Base-by-base conservation (phyloP, 2,113 vertebrate genomes). In the Apodemus speciosus region DNA sequence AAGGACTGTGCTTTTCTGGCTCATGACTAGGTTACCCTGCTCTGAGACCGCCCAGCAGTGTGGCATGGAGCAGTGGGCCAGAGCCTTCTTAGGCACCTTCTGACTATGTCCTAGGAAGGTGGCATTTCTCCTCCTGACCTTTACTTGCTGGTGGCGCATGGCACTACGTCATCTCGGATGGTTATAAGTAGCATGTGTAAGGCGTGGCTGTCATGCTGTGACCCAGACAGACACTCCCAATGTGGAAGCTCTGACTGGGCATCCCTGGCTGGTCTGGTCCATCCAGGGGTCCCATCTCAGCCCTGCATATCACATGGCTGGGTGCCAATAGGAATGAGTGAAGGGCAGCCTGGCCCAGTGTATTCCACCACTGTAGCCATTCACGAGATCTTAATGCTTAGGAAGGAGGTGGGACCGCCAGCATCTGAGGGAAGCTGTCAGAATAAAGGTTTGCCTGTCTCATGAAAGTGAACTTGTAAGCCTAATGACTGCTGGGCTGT, bases 401-500 rank as follows among this genome's bases (percentile, higher is more conserved):
- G 38, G 88, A 86, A 83, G 92, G 89, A 38, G 83, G 9, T 35
- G 30, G 90, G 88, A 49, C 53, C 84, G 93, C 93, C 32, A 1
- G 62, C 80, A 56, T 58, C 69, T 86, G 92, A 79, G 83, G 89
- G 90, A 64, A 84, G 85, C 89, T 53, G 9, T 94, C 92, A 71
- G 62, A 88, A 30, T 75, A 23, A 90, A 92, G 93, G 90, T 71
- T 77, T 4, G 86, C 77, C 86, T 92, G 91, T 71, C 89, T 91
- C 0, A 0, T 20, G 87, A 79, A 90, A 88, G 92, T 81, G 73
- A 73, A 32, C 94, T 80, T 40, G 75, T 91, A 95, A 58, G 76
- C 90, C 53, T 89, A 51, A 88, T 60, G 94, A 88, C 91, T 73
- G 76, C 25, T 30, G 58, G 85, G 75, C 94, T 94, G 90, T 89